Base-by-base conservation (phyloP, 2,797 vertebrate genomes). In the Leptoclinus maculatus region DNA sequence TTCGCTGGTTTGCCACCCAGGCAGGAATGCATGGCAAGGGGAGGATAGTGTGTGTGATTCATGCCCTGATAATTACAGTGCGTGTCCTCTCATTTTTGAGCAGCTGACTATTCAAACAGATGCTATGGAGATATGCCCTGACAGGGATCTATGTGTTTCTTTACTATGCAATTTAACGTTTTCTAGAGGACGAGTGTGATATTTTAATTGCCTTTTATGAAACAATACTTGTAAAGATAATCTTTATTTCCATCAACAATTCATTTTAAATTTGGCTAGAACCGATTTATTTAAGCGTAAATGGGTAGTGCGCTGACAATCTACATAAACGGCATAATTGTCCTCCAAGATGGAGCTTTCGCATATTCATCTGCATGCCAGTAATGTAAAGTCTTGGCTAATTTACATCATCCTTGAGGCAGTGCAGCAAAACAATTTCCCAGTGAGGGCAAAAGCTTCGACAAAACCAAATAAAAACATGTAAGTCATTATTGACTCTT, bases 401-500 rank as follows among this genome's bases (percentile, higher is more conserved):
- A 92, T 94, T 94, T 92, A 84, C 80, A 87, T 83, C 60, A 82
- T 87, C 93, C 93, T 94, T 76, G 47, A 89, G 93, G 93, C 93
- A 80, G 87, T 86, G 88, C 86, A 85, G 87, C 81, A 86, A 91
- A 92, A 93, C 88, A 91, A 92, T 89, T 91, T 91, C 73, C 83
- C 85, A 88, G 83, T 53, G 85, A 91, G 72, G 84, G 75, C 58
- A 79, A 90, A 93, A 68, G 79, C 87, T 84, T 91, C 89, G 88
- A 90, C 85, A 81, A 90, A 88, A 82, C 80, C 88, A 91, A 91
- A 94, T 91, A 94, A 89, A 90, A 95, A 91, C 90, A 92, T 89
- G 87, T 89, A 87, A 88, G 80, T 92, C 91, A 92, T 95, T 95
- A 95, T 90, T 91, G 93, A 94, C 92, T 92, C 88, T 90, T 92